phyloP scores from a whole-genome alignment of 2,888 invertebrate species.

The Spatulosminthurus flaviceps region DNA sequence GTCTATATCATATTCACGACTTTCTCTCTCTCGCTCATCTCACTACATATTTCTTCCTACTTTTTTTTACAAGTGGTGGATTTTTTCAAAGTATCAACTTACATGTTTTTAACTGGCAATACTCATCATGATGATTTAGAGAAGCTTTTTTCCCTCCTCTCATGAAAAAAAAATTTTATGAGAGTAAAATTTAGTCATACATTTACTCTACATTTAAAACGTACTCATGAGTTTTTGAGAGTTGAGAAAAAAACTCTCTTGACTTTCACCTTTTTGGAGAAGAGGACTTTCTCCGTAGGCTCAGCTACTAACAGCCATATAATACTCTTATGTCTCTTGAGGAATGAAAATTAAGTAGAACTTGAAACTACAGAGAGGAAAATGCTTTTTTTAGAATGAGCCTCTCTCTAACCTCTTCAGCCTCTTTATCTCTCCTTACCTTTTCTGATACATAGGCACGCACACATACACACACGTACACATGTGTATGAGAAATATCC shows the following conservation, averaged over 20 bases:
- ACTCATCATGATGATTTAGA: slow-evolving; percentile 34
- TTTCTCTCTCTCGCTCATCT: too few species aligned
- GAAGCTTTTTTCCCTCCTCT: not conserved
- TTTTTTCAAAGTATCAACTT: too few species aligned
- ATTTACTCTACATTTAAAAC: too few species aligned
- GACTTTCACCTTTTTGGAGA: too few species aligned
- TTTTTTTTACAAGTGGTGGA: too few species aligned
- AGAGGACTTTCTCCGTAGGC: too few species aligned
- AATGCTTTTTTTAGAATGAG: not conserved
- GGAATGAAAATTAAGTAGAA: slow-evolving; percentile 37
- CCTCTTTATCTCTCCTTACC: not conserved
- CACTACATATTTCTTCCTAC: too few species aligned
- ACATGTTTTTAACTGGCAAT: not conserved
- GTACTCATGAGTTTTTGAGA: too few species aligned
- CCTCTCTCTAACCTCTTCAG: not conserved
- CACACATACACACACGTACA: too few species aligned
- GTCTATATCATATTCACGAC: not conserved
- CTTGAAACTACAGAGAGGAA: slow-evolving; percentile 1
- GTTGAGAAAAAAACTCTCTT: too few species aligned
- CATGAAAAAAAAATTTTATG: not conserved
- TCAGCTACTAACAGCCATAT: not conserved
- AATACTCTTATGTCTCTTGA: slow-evolving; percentile 26
- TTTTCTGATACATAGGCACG: too few species aligned
- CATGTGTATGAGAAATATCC: too few species aligned
- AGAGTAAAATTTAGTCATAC: not conserved